phyloP scores from a whole-genome alignment of 1,140 invertebrate genomes.

The Odontomachus brunneus region DNA sequence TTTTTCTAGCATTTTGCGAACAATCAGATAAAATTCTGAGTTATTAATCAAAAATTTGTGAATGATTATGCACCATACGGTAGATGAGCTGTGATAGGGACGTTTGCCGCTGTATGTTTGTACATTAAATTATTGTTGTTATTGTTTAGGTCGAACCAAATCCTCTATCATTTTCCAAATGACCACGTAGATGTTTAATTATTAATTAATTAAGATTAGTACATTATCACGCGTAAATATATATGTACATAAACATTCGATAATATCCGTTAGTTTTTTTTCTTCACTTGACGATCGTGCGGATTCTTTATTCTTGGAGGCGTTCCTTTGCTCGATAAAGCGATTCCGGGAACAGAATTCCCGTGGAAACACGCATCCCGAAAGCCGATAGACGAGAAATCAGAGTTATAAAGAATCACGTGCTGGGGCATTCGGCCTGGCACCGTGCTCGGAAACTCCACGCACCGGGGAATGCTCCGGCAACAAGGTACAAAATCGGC shows the following conservation, averaged over 20 bases:
- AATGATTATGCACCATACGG: no score
- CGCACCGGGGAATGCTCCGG: constrained; percentile 6
- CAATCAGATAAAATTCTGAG: no score
- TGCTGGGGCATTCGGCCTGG: constrained; percentile 12
- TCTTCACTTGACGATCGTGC: not conserved
- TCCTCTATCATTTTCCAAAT: no score
- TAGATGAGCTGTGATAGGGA: no score
- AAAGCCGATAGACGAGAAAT: constrained; percentile 37
- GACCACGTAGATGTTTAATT: no score
- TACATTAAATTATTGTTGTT: no score
- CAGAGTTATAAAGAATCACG: constrained; percentile 40
- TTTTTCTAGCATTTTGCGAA: no score
- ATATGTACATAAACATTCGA: not conserved
- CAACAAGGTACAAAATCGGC: constrained; percentile 10
- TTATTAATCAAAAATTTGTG: no score
- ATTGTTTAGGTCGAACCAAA: no score
- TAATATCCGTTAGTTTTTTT: not conserved
- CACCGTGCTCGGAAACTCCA: constrained; percentile 4
- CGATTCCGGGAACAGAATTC: constrained; percentile 10
- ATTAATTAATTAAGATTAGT: no score
- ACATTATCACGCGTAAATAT: no score
- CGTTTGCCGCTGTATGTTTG: no score
- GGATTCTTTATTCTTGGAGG: not conserved
- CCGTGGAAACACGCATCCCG: constrained; percentile 1
- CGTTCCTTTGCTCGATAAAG: constrained; percentile 8